These are phyloP conservation scores for Rhorus exstirpatorius DNA, from an alignment of 2,888 invertebrate genomes.

Conservation along the genomic window DNA sequence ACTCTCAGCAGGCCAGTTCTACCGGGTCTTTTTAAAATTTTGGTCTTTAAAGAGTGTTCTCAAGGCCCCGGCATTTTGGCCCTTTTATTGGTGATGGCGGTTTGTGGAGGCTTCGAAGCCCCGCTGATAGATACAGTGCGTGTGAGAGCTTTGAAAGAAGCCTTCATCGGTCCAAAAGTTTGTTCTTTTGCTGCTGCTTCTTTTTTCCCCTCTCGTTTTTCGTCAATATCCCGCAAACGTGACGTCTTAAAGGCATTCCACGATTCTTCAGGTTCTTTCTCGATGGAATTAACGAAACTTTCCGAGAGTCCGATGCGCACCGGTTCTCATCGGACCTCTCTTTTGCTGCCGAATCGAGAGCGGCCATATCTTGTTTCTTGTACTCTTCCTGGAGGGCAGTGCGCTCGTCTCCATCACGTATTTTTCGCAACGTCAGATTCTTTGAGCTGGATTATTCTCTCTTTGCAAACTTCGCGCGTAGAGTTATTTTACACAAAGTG, in stretches of 20 bases:
- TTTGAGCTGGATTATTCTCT: constrained; percentile 37
- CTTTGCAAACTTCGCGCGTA: constrained; percentile 39
- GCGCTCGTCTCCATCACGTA: constrained; percentile 51
- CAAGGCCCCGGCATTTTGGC: constrained; percentile 51
- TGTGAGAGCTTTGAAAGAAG: constrained; percentile 33
- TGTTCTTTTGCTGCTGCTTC: constrained; percentile 34
- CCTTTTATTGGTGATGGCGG: constrained; percentile 7
- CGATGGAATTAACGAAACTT: constrained; percentile 50
- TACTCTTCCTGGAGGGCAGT: constrained; percentile 39
- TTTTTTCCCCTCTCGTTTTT: constrained; percentile 24
- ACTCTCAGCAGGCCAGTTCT: constrained; percentile 5
- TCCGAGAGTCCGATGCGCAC: constrained; percentile 54
- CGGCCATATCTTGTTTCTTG: constrained; percentile 55
- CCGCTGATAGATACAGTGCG: constrained; percentile 66
- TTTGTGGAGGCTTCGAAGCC: constrained; percentile 51
- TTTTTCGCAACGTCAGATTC: constrained; percentile 30
- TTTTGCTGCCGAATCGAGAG: constrained; percentile 51
- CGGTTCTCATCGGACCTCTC: constrained; percentile 54
- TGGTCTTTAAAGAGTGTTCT: constrained; percentile 56
- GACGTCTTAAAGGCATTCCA: constrained; percentile 67
- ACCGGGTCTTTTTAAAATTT: constrained; percentile 42
- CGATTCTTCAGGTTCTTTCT: constrained; percentile 53
- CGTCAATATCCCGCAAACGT: constrained; percentile 62
- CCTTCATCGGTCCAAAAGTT: constrained; percentile 28
- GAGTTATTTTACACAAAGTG: background rate